phyloP scores from a whole-genome alignment of 2,797 vertebrate genomes.

The Takifugu rubripes region DNA sequence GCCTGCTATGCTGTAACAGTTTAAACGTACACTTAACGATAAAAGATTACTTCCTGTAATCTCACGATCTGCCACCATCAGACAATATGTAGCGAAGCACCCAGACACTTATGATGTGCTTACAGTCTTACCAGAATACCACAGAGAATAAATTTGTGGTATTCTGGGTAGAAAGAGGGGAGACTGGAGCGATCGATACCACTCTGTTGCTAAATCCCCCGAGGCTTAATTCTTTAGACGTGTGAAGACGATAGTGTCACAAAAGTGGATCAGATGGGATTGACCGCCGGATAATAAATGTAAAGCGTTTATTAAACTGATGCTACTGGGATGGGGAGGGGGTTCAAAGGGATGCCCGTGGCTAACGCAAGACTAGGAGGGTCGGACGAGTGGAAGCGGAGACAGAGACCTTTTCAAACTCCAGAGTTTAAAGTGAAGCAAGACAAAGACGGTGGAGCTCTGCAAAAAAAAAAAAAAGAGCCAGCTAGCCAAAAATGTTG shows the following conservation, averaged over 20 bases:
- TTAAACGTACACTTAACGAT: too few species aligned
- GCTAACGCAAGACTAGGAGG: too few species aligned
- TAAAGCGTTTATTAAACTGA: slow-evolving; percentile 66
- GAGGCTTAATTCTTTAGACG: slow-evolving; percentile 66
- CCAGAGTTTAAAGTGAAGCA: not conserved
- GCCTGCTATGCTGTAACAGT: too few species aligned
- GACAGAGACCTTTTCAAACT: too few species aligned
- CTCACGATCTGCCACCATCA: too few species aligned
- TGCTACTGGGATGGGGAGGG: slow-evolving; percentile 41
- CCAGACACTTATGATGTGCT: too few species aligned
- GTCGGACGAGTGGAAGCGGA: not conserved
- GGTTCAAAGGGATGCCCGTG: not conserved
- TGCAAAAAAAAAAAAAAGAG: not conserved
- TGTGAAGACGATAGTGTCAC: slow-evolving; percentile 66
- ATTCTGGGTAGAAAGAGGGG: slow-evolving; percentile 32
- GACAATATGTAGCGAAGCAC: too few species aligned
- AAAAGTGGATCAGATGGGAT: slow-evolving; percentile 69
- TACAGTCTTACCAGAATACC: slow-evolving; percentile 11
- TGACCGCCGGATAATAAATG: slow-evolving; percentile 67
- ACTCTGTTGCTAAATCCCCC: slow-evolving; percentile 65
- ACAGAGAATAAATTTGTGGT: slow-evolving; percentile 39
- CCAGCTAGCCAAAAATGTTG: not conserved
- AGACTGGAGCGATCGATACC: slow-evolving; percentile 62
- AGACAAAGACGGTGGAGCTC: slow-evolving; percentile 25
- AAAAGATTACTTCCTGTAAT: too few species aligned